These are phyloP conservation scores for Drosophila barbarae DNA, from an alignment of 2,888 invertebrate species.

Conservation along the genomic window DNA sequence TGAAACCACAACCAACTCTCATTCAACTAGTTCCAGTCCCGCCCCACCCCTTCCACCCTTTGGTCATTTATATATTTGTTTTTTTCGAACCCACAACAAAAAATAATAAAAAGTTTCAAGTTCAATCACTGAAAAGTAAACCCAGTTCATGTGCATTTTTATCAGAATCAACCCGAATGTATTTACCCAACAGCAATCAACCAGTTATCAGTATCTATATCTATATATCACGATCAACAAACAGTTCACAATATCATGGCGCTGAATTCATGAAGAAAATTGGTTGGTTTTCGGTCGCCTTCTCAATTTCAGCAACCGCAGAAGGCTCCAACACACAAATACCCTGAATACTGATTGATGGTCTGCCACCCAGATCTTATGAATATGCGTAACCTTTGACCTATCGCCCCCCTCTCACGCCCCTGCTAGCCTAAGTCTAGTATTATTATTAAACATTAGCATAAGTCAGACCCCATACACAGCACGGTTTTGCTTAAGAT, in stretches of 20 bases:
- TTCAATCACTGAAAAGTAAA: conserved; percentile 24
- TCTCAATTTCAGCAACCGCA: conserved; percentile 90
- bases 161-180: conserved; percentile 39
- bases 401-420: neutral
- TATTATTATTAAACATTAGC: conserved; percentile 12
- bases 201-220: conserved; percentile 30
- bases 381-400: conserved; percentile 14
- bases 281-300: conserved; percentile 85
- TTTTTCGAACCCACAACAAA: conserved; percentile 30
- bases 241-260: conserved; percentile 44
- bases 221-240: conserved; percentile 28
- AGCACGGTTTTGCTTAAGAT: conserved; percentile 63
- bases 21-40: conserved; percentile 23
- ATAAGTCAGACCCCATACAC: conserved; percentile 44
- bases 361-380: conserved; percentile 10
- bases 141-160: conserved; percentile 34
- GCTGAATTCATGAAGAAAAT: conserved; percentile 58
- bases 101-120: neutral
- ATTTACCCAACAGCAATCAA: conserved; percentile 37
- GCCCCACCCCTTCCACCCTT: conserved; percentile 22
- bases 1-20: conserved; percentile 20
- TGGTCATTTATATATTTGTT: conserved; percentile 33
- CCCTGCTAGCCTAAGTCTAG: conserved; percentile 28
- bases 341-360: conserved; percentile 62
- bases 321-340: conserved; percentile 83